Base-by-base conservation (phyloP, 2,888 invertebrate species). In the Lasius platythorax region DNA sequence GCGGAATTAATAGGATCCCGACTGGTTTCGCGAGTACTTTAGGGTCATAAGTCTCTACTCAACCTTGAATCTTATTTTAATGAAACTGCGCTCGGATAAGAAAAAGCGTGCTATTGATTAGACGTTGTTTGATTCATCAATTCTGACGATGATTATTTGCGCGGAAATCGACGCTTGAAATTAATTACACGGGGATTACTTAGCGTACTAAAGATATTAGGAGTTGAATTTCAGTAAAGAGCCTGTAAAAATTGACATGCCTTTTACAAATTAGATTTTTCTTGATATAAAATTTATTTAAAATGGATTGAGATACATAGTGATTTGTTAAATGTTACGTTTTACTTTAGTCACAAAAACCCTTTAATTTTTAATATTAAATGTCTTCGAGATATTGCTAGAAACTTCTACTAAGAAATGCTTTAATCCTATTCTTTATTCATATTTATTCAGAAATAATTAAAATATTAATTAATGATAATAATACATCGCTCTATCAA, bases 61-160 rank as follows among this genome's bases (percentile, higher is more conserved):
- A 12, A n/a, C 8, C 40, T 79, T 70, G 46, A 61, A 43, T 61
- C 0, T 73, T 46, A 61, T 72, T 37, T 73, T 68, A 12, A 12
- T 30, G 40, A 40, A 56, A 40, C 12, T 43, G 23, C 37, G 12
- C 11, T 73, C n/a, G 6, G 15, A 3, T 37, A 37, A 2, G 1
- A 40, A 46, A 73, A 18, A 61, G 8, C 58, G 23, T n/a, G 18
- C 23, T 8, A 46, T 79, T 61, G 43, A 72, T 79, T 61, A 72
- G 53, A 68, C 30, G 23, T n/a, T 15, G 40, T 58, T 72, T 79
- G 33, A 79, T 79, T 70, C 58, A 79, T 58, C 58, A 43, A 40
- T 58, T 70, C 18, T 67, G 18, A 50, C 18, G 18, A 40, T 15
- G 53, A 12, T 40, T 3, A n/a, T 43, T 68, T 43, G 15, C 40